phyloP scores from a whole-genome alignment of 2,888 invertebrate genomes.

The Andrena chrysosceles region DNA sequence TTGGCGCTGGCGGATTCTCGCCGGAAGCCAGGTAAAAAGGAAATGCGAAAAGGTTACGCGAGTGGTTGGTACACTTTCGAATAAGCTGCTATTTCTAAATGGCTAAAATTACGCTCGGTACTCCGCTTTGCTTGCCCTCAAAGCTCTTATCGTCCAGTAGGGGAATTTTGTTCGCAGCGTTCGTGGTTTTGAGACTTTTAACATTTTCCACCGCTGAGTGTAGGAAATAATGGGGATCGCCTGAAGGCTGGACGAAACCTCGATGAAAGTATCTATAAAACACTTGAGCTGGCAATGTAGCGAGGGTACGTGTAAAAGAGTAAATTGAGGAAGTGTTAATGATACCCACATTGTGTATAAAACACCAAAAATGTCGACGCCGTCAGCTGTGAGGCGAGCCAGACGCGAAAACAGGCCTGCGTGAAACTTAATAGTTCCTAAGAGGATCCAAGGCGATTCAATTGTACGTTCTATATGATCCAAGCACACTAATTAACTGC shows the following conservation, averaged over 20 bases:
- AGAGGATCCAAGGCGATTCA: background rate
- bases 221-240: no score
- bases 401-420: background rate
- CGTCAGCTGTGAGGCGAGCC: background rate
- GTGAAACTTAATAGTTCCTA: background rate
- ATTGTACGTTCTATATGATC: background rate
- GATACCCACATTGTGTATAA: no score
- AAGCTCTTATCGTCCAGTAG: constrained; percentile 2
- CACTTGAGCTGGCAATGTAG: no score
- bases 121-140: background rate
- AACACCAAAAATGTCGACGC: background rate
- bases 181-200: background rate
- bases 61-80: constrained; percentile 34
- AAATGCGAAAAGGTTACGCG: constrained; percentile 43
- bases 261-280: no score
- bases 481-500: constrained; percentile 3
- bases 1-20: background rate
- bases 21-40: constrained; percentile 22
- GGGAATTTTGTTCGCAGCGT: background rate
- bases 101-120: constrained; percentile 7
- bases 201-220: background rate
- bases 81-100: constrained; percentile 46
- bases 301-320: no score
- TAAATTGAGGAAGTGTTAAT: no score
- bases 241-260: no score